Conservation (phyloP, 2,888 invertebrate genomes). For the Allacma fusca region DNA sequence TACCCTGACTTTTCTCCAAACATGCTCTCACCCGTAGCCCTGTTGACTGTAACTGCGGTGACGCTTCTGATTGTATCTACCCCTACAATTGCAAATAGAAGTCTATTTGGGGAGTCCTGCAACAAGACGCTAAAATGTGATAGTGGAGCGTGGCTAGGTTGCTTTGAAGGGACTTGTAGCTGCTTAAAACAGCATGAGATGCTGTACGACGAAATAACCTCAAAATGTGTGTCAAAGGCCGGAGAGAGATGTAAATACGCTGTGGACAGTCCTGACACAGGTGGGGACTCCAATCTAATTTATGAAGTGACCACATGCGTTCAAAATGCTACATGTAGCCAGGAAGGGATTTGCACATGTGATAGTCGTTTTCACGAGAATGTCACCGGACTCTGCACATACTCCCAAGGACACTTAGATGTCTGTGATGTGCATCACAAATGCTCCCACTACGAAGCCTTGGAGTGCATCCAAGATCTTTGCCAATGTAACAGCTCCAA, state of each 20-base stretch:
- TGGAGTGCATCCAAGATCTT: not conserved
- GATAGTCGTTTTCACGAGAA: constrained; percentile 23
- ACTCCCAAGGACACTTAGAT: not conserved
- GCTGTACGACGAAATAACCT: constrained; percentile 14
- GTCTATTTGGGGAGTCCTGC: constrained; percentile 22
- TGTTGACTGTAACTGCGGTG: not conserved
- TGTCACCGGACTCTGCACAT: constrained; percentile 4
- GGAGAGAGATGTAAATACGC: constrained; percentile 36
- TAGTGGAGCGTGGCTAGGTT: constrained; percentile 22
- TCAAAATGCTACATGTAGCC: constrained; percentile 20
- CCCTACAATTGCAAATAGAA: not conserved
- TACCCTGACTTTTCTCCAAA: too few species aligned
- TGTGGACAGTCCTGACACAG: not conserved
- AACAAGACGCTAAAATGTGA: constrained; percentile 29
- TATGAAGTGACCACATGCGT: constrained; percentile 22
- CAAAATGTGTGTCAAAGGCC: constrained; percentile 20
- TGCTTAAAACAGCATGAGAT: constrained; percentile 33
- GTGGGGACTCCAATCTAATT: not conserved
- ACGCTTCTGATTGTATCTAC: not conserved
- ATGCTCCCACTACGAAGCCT: constrained; percentile 17
- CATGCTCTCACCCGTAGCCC: too few species aligned
- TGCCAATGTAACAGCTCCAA: not conserved
- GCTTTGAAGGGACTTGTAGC: constrained; percentile 17
- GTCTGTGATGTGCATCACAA: not conserved
- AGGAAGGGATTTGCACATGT: constrained; percentile 30